These are phyloP conservation scores for Drosophila macrothrix DNA, from an alignment of 2,888 invertebrate genomes.

Conservation along the genomic window DNA sequence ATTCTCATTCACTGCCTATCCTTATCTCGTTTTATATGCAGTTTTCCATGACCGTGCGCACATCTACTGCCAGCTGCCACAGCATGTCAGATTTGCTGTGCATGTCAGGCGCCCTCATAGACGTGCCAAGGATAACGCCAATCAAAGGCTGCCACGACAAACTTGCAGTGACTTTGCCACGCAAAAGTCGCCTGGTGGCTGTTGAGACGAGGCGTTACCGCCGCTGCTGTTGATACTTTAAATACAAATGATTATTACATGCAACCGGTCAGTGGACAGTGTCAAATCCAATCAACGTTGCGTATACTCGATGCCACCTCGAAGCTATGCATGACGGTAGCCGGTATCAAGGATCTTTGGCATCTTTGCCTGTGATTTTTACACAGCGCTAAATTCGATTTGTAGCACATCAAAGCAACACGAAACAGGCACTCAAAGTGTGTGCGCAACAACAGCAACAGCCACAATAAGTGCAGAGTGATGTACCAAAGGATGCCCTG, in stretches of 20 bases:
- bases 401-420: conserved; percentile 70
- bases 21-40: conserved; percentile 42
- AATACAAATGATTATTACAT: conserved; percentile 65
- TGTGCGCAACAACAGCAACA: conserved; percentile 23
- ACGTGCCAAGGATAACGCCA: conserved; percentile 77
- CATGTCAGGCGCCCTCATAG: conserved; percentile 67
- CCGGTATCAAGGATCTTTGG: neutral
- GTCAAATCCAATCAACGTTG: conserved; percentile 74
- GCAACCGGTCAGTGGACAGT: conserved; percentile 58
- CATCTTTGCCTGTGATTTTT: conserved; percentile 33
- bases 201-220: neutral
- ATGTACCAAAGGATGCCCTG: conserved; percentile 20
- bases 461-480: conserved; percentile 19
- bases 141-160: conserved; percentile 39
- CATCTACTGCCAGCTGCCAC: conserved; percentile 66
- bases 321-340: conserved; percentile 18
- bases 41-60: conserved; percentile 27
- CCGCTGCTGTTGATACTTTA: conserved; percentile 39
- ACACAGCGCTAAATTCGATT: conserved; percentile 70
- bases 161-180: conserved; percentile 21
- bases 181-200: neutral
- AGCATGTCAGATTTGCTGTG: conserved; percentile 71
- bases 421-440: conserved; percentile 18
- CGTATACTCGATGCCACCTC: conserved; percentile 62
- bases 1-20: neutral